Evolutionary conservation across 2,797 vertebrate species (phyloP), one percentile per base, ranked within the genome.

Genomic region (Sebastes cheni): DNA sequence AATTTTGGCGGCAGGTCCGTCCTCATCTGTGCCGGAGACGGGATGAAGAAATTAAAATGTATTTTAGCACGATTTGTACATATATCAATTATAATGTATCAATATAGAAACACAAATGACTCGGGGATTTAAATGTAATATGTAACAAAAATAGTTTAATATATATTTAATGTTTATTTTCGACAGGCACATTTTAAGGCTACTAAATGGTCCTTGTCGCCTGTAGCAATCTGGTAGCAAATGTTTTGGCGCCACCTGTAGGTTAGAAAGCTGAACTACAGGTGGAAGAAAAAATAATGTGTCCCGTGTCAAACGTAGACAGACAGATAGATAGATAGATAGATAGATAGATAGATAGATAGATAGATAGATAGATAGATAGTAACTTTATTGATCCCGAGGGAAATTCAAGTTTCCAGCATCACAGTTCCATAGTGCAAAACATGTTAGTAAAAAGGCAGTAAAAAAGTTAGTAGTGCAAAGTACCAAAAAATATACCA

Each of bases 1-100:
- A 96, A 96, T 94, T 95, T 95, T 95, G 96, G 96, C 96, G 96
- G 93, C 88, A 94, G 55, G 65, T 72, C 12, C 5, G 80, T 23
- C 80, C 69, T 0, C 6, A 13, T 16, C 23, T 22, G 32, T 75
- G 90, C 92, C 91, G 22, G 89, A 16, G 1, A 50, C 8, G 4
- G 67, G 13, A 34, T 1, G 5, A 69, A 46, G 0, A 25, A 1
- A n/a, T 65, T 14, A 3, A 22, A 30, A 1, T 36, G 0, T 54
- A 25, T 39, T 1, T 50, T n/a, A 20, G 39, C 22, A 34, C 3
- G 4, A 20, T 23, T 10, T 30, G 4, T 13, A 2, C 10, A 16
- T 2, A 50, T 0, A 13, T 11, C 46, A 0, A 13, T 4, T 18
- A 22, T 3, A 10, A 10, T 12, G 0, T 18, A 22, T 39, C 0